Base-by-base conservation (phyloP, 2,113 vertebrate genomes). In the Cnemophilus loriae region DNA sequence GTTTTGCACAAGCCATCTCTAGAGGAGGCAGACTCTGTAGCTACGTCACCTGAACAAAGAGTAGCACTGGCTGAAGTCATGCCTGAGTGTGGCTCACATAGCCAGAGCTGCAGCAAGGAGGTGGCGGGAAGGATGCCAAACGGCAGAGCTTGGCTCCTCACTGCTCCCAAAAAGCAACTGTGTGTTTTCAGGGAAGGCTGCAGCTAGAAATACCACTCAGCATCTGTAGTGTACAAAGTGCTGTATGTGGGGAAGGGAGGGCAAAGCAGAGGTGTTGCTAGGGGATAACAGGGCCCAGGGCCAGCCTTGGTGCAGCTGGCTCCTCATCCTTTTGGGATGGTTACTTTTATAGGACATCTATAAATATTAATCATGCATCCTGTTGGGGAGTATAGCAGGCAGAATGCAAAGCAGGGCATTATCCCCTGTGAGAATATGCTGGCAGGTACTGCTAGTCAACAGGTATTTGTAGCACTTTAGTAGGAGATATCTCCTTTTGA, bases 11-110 rank as follows among this genome's bases (percentile, higher is more conserved):
- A 85, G 16, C 21, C 3, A 0, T 11, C 24, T 71, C 44, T 24
- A 4, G 7, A 35, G 53, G 18, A 37, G 35, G 7, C 52, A 47
- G 44, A 26, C 27, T 6, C 55, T 59, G 63, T 15, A 53, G 19
- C 26, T 61, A 1, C 55, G 37, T 42, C 59, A 41, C 41, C 67
- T 13, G 55, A 73, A 18, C 1, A 0, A 41, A 41, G n/a, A 80
- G 60, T 5, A 0, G 0, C 23, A 11, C 35, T 0, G 0, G 39
- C 37, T 37, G 20, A 28, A 57, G 63, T 32, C 59, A 23, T 13
- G 1, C 44, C 9, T 10, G 32, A 49, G 32, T 3, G 39, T 22
- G 44, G 35, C 32, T 73, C 70, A 12, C 61, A 4, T 9, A 11
- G 1, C 46, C 41, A 26, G 37, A 55, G 50, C 64, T 21, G 35